Evolutionary conservation across 2,888 invertebrate species (phyloP), one percentile per base, ranked within the genome.

Genomic region (Agrilus cyanescens): DNA sequence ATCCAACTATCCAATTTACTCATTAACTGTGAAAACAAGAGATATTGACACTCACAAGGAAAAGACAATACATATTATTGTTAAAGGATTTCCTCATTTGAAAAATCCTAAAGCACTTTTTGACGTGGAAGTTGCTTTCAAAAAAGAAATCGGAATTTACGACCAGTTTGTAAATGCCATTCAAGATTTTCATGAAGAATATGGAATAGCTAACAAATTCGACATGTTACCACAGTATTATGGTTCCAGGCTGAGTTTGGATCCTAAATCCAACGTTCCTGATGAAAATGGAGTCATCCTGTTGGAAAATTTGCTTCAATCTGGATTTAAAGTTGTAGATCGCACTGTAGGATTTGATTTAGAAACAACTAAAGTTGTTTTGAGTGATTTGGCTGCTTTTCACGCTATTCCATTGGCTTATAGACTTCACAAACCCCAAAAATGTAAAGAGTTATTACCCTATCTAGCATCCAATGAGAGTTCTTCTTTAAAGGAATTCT

Each of bases 131-230:
- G 61, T 65, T 2, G 71, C 73, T 0, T 72, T 74, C 46, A 56
- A 59, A 3, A 69, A 72, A 4, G 76, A 76, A 56, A 68, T 68
- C 40, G 64, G 65, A 12, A 64, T 74, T 34, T 76, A 75, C 48
- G 54, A 63, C 25, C 58, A 61, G 12, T 52, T 75, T 13, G 52
- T 69, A 1, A 71, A 74, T 1, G 54, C 58, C 12, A 62, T 73
- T 29, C 56, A 62, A 12, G 51, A 62, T 20, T 50, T 75, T 12
- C 71, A 74, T 46, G 47, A 55, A 4, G 66, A 72, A 25, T 57
- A 57, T 2, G 68, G 67, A 0, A 41, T 71, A 0, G 46, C 55
- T 5, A 56, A 64, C 2, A 46, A 55, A 0, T 62, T 69, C 29
- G 64, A 73, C 34, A 58, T 67, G 2, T 61, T 69, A 34, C 65